Evolutionary conservation across 2,113 vertebrate genomes (phyloP).

Genomic region (Campylomormyrus tamandua): DNA sequence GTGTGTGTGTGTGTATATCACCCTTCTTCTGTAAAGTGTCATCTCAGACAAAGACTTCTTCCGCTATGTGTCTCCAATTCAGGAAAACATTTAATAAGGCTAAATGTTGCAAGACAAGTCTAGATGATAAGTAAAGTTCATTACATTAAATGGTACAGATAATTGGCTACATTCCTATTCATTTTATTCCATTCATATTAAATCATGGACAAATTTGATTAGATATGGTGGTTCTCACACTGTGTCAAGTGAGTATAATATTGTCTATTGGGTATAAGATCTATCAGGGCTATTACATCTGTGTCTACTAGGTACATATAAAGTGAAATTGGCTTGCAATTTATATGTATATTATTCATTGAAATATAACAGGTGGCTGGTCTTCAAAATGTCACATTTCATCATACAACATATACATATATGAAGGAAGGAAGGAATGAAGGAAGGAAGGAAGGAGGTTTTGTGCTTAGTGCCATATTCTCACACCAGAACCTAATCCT

Average conservation of each 20-base stretch:
- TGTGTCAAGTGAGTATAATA: constrained; percentile 2
- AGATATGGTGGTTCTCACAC: background rate
- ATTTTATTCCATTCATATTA: background rate
- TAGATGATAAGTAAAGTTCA: background rate
- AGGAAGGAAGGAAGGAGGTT: background rate
- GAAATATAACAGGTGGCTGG: background rate
- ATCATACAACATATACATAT: background rate
- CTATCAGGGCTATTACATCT: constrained; percentile 4
- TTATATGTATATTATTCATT: constrained; percentile 6
- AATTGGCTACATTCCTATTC: background rate
- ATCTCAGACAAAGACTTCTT: background rate
- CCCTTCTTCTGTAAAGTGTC: constrained; percentile 13
- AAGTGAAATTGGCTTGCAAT: background rate
- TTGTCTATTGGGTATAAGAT: constrained; percentile 2
- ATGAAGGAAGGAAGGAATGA: background rate
- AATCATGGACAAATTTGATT: background rate
- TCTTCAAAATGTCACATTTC: background rate
- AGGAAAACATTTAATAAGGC: constrained; percentile 1
- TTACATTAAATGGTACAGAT: background rate
- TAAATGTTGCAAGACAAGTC: background rate
- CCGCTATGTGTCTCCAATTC: background rate
- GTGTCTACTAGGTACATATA: background rate
- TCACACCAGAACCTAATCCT: background rate
- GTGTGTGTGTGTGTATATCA: background rate
- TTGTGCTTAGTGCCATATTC: background rate